phyloP scores from a whole-genome alignment of 2,797 vertebrate species.

The Girardinus metallicus region DNA sequence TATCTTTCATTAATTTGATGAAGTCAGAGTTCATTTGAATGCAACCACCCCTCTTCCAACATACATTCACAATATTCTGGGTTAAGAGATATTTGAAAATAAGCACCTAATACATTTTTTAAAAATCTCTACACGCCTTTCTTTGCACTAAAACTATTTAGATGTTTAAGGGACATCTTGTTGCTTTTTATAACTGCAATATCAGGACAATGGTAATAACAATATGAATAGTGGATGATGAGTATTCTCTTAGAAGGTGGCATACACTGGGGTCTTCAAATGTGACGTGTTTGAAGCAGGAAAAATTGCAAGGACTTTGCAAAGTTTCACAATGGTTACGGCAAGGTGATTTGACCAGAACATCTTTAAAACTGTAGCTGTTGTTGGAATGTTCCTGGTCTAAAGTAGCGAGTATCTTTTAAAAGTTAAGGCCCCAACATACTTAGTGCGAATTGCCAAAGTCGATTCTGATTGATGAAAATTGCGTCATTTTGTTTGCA shows the following conservation, averaged over 20 bases:
- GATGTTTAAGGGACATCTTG: not conserved
- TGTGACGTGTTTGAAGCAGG: not conserved
- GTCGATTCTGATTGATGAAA: too few relatives aligned
- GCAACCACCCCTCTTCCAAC: slow-evolving; percentile 1
- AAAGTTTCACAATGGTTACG: not conserved
- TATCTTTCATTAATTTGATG: slow-evolving; percentile 65
- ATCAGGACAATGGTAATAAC: not conserved
- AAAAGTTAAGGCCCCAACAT: not conserved
- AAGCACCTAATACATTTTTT: not conserved
- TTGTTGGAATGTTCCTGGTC: not conserved
- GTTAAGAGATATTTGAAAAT: slow-evolving; percentile 11
- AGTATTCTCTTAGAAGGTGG: not conserved
- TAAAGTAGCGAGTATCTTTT: not conserved
- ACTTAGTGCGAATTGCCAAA: too few relatives aligned
- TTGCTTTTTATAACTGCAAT: not conserved
- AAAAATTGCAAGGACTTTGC: not conserved
- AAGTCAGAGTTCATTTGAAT: slow-evolving; percentile 62
- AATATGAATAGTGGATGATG: not conserved
- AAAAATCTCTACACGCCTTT: not conserved
- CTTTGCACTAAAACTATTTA: not conserved
- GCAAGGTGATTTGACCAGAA: not conserved
- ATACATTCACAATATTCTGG: slow-evolving; percentile 24
- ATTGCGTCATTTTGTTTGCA: too few relatives aligned
- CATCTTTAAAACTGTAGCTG: not conserved
- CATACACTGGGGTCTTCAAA: not conserved